phyloP scores from a whole-genome alignment of 2,888 invertebrate genomes.

The Synergus laeviventris region DNA sequence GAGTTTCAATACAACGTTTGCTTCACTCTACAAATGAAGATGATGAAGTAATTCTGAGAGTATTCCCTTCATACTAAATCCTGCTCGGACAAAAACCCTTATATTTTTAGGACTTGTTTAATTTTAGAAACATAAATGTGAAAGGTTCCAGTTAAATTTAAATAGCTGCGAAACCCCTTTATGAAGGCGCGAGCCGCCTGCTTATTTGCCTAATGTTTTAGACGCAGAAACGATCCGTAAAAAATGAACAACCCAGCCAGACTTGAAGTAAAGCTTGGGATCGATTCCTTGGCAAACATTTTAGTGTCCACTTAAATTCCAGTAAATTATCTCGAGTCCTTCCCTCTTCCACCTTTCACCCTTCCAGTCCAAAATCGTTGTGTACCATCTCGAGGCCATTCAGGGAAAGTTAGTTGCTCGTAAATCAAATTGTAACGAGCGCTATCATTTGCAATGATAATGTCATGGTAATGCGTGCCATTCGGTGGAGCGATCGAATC shows the following conservation, averaged over 20 bases:
- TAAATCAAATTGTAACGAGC: slow-evolving; percentile 59
- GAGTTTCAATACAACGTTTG: background rate
- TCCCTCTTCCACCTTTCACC: slow-evolving; percentile 30
- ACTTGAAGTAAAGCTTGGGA: slow-evolving; percentile 2
- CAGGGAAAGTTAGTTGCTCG: slow-evolving; percentile 60
- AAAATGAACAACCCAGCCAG: background rate
- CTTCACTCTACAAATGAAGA: background rate
- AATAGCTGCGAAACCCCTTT: too few species aligned
- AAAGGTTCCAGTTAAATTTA: too few species aligned
- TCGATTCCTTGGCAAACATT: slow-evolving; percentile 2
- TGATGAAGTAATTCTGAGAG: background rate
- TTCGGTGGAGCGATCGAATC: slow-evolving; percentile 55
- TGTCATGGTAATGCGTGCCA: slow-evolving; percentile 54
- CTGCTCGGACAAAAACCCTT: background rate
- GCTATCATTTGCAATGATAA: slow-evolving; percentile 66
- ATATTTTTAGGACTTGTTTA: too few species aligned
- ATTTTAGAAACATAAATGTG: too few species aligned
- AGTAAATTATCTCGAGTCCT: slow-evolving; percentile 25
- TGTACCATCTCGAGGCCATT: slow-evolving; percentile 51
- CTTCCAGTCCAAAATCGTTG: slow-evolving; percentile 18
- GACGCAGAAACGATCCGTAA: background rate
- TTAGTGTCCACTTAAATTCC: slow-evolving; percentile 29
- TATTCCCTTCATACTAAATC: background rate
- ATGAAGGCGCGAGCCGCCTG: too few species aligned
- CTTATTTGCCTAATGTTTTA: background rate